Evolutionary conservation across 1,140 invertebrate genomes (phyloP).

Genomic region (Cydia strobilella): DNA sequence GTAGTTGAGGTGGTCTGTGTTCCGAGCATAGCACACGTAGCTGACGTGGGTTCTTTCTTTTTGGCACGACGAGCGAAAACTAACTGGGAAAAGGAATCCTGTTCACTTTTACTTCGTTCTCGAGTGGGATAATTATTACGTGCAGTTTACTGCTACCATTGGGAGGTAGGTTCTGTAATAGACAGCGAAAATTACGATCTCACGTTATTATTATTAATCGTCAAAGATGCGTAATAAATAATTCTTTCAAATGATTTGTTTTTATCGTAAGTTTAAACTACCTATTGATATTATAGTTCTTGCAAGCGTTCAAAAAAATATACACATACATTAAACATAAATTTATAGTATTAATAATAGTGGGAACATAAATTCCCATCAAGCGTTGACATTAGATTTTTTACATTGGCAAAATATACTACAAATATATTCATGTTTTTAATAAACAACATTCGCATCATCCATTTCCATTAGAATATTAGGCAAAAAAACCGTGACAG

Average conservation of each 20-base stretch:
- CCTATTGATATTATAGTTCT: too few relatives aligned
- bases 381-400: background rate
- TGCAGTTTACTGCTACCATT: background rate
- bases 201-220: too few relatives aligned
- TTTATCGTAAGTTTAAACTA: too few relatives aligned
- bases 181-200: too few relatives aligned
- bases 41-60: constrained; percentile 57
- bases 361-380: background rate
- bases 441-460: constrained; percentile 13
- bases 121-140: constrained; percentile 49
- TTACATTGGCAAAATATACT: too few relatives aligned
- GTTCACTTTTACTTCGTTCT: constrained; percentile 43
- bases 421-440: background rate
- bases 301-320: too few relatives aligned
- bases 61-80: constrained; percentile 56
- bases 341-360: too few relatives aligned
- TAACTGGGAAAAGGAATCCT: constrained; percentile 52
- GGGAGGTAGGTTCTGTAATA: background rate
- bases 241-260: too few relatives aligned
- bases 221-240: too few relatives aligned
- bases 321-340: too few relatives aligned
- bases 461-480: constrained; percentile 12
- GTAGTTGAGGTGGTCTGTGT: too few relatives aligned
- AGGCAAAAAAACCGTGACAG: constrained; percentile 39
- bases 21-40: constrained; percentile 43